phyloP scores from a whole-genome alignment of 2,797 vertebrate species.

The Pampus argenteus region DNA sequence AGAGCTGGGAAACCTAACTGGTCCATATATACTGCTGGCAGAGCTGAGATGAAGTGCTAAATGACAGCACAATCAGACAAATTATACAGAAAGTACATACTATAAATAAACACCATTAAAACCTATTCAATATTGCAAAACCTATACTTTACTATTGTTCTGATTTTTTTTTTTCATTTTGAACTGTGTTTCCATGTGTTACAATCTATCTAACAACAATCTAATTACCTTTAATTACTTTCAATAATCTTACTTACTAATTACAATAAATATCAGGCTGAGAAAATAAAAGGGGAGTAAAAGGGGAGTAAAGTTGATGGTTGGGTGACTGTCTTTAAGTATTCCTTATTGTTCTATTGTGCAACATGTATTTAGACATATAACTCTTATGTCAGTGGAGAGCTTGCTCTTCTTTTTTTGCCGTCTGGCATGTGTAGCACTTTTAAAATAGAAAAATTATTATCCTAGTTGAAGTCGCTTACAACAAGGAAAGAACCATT shows the following conservation, averaged over 20 bases:
- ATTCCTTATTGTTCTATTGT: background rate
- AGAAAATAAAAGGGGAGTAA: background rate
- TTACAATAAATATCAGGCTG: too few species aligned
- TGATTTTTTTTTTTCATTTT: background rate
- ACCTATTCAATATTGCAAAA: background rate
- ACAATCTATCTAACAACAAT: too few species aligned
- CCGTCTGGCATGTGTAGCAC: background rate
- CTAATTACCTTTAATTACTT: too few species aligned
- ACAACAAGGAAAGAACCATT: background rate
- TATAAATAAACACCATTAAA: too few species aligned
- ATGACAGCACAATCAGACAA: background rate
- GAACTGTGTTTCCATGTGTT: background rate
- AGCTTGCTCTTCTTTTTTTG: background rate
- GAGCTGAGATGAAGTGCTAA: constrained; percentile 10
- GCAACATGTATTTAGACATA: background rate
- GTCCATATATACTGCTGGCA: constrained; percentile 2
- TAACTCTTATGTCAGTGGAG: background rate
- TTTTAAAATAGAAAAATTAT: background rate
- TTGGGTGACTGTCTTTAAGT: constrained; percentile 6
- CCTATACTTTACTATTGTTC: background rate
- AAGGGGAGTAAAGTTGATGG: constrained; percentile 1
- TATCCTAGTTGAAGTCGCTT: background rate
- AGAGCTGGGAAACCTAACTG: constrained; percentile 7
- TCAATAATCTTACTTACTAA: too few species aligned
- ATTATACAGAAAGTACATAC: background rate